Conservation (phyloP, 1,140 invertebrate genomes). For the Bradynema listronoti region DNA sequence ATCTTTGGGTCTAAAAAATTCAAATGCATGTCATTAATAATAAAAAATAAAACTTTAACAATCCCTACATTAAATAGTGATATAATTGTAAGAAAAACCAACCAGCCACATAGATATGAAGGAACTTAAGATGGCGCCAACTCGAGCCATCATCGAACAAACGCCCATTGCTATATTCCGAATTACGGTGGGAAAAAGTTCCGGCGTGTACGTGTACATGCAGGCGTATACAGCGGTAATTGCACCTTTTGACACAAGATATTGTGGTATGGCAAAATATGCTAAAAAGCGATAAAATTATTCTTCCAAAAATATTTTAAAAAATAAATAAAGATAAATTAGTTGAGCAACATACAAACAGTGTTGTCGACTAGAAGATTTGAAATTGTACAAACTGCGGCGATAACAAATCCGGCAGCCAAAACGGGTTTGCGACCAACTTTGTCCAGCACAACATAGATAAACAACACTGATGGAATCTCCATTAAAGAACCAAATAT, state of each 20-base stretch:
- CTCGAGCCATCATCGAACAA: slow-evolving; percentile 61
- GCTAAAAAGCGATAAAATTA: slow-evolving; percentile 32
- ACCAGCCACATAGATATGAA: slow-evolving; percentile 58
- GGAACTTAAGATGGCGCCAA: slow-evolving; percentile 62
- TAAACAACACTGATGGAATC: slow-evolving; percentile 51
- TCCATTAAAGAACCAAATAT: slow-evolving; percentile 53
- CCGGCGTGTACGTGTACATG: slow-evolving; percentile 59
- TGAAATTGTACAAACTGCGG: slow-evolving; percentile 44
- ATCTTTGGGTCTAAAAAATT: no score
- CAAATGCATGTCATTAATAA: no score
- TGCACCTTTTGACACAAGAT: slow-evolving; percentile 51
- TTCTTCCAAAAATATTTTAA: no score
- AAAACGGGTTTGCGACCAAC: slow-evolving; percentile 48
- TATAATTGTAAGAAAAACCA: no score
- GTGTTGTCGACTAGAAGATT: slow-evolving; percentile 42
- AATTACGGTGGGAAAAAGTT: slow-evolving; percentile 61
- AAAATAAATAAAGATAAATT: slow-evolving; percentile 14
- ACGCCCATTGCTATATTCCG: slow-evolving; percentile 61
- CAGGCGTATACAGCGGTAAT: slow-evolving; percentile 53
- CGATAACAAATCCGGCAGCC: slow-evolving; percentile 40
- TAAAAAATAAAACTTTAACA: no score
- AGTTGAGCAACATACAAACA: slow-evolving; percentile 10
- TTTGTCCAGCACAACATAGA: slow-evolving; percentile 48
- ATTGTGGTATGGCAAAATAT: slow-evolving; percentile 47
- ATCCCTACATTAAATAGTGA: no score